Evolutionary conservation across 2,797 vertebrate genomes (phyloP).

Genomic region (Halcyon leucocephala): DNA sequence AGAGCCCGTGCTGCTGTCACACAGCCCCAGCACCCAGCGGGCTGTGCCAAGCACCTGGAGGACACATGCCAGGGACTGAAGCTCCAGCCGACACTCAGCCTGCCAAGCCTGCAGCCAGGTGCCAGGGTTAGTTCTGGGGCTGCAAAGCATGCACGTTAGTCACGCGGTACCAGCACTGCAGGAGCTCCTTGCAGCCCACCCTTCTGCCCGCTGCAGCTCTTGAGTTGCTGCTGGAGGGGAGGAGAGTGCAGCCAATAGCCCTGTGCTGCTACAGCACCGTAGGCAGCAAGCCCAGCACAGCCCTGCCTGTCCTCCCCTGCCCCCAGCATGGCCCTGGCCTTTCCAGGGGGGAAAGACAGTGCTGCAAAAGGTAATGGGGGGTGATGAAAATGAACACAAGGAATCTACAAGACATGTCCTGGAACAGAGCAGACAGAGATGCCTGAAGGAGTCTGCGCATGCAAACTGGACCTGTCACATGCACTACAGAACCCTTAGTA

Average conservation of each 20-base stretch:
- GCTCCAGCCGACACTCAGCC: neutral
- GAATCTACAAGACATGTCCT: neutral
- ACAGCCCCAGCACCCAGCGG: neutral
- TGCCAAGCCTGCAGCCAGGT: fast-evolving
- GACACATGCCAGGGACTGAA: neutral
- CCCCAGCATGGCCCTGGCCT: neutral
- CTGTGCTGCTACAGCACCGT: fast-evolving
- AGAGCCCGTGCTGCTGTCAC: neutral
- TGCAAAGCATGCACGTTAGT: neutral
- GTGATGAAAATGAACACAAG: neutral
- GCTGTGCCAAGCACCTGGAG: neutral
- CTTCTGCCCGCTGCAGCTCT: neutral
- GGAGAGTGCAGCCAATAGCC: neutral
- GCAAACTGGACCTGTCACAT: neutral
- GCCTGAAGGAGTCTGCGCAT: neutral
- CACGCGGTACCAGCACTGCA: neutral
- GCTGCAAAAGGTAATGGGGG: neutral
- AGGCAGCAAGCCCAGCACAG: neutral
- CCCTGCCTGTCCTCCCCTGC: neutral
- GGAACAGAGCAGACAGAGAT: neutral
- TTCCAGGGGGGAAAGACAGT: neutral
- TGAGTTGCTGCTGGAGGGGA: neutral
- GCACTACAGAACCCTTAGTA: neutral
- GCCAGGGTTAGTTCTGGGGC: neutral
- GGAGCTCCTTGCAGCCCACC: neutral